phyloP scores from a whole-genome alignment of 92 coral and sea anemone genomes.

The Metridium senile region DNA sequence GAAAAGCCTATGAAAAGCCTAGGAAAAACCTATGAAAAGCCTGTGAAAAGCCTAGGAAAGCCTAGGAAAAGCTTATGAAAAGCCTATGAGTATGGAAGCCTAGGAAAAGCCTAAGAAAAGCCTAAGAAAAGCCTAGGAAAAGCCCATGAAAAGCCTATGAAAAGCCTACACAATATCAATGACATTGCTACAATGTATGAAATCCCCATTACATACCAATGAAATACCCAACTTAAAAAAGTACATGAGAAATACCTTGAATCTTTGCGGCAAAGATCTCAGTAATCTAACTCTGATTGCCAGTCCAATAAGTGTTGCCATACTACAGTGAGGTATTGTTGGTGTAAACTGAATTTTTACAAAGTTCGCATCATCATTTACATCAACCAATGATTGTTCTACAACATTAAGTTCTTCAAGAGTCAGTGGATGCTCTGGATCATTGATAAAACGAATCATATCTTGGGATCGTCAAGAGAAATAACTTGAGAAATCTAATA shows the following conservation, averaged over 20 bases:
- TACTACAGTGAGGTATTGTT: conserved; percentile 98
- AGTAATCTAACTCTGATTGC: conserved; percentile 93
- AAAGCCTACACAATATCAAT: too few species aligned
- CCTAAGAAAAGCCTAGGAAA: too few species aligned
- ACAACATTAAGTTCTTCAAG: conserved; percentile 96
- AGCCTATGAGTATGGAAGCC: too few species aligned
- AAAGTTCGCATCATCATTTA: conserved; percentile 77
- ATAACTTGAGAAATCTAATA: not conserved
- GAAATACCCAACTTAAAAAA: not conserved
- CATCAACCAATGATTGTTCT: conserved; percentile 82
- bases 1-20: too few species aligned
- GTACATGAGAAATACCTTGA: conserved; percentile 57
- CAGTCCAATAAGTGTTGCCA: conserved; percentile 97
- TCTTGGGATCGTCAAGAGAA: conserved; percentile 34
- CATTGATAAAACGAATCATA: conserved; percentile 95
- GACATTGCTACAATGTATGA: too few species aligned
- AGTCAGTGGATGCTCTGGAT: conserved; percentile 97
- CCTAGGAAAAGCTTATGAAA: too few species aligned
- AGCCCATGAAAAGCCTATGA: too few species aligned
- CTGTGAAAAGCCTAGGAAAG: too few species aligned
- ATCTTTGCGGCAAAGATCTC: conserved; percentile 89
- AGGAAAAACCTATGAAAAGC: too few species aligned
- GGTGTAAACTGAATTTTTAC: conserved; percentile 94
- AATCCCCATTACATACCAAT: too few species aligned
- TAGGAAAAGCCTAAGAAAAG: too few species aligned